Base-by-base conservation (phyloP, 2,888 invertebrate species). In the Thymelicus acteon region DNA sequence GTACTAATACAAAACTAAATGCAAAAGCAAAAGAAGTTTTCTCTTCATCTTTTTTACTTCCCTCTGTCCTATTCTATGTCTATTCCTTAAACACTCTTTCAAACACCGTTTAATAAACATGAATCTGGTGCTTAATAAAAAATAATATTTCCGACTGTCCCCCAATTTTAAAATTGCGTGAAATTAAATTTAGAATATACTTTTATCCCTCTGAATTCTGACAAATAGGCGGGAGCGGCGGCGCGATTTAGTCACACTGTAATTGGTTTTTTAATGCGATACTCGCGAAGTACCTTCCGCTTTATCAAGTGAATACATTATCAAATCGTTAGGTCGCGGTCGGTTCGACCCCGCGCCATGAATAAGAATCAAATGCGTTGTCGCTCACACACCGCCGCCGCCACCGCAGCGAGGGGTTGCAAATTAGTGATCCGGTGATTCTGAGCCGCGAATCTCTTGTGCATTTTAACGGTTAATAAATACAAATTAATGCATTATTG, bases 281-380 rank as follows among this genome's bases (percentile, higher is more conserved):
- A 86, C 86, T 87, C 87, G 91, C 89, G 86, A 89, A 91, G 92
- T 93, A 92, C 88, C 92, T 91, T 92, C 89, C 91, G 89, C 90
- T 91, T 90, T 93, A 93, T 93, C 90, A 91, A 93, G 92, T 92
- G 93, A 93, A 93, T 93, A 92, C 90, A 93, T 93, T 93, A 93
- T 92, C 93, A 93, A 93, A 92, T 92, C 91, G 92, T 93, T 91
- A 88, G 89, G 87, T 82, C 84, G 90, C 86, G 88, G 88, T 83
- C 85, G 85, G 77, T 77, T 76, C 85, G 81, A 81, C 85, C 89
- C 84, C 78, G 80, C 79, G 81, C 87, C 80, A 91, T 92, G 91
- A 92, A 92, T 92, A 92, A 92, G 91, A 92, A 92, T 92, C 91
- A 92, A 92, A 90, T 84, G 87, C 88, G 80, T 82, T 82, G 85